Percentiles rank a stretch among this genome's conserved stretches.
phyloP scores from a whole-genome alignment of 2,113 vertebrate genomes.

The Ciconia boyciana region DNA sequence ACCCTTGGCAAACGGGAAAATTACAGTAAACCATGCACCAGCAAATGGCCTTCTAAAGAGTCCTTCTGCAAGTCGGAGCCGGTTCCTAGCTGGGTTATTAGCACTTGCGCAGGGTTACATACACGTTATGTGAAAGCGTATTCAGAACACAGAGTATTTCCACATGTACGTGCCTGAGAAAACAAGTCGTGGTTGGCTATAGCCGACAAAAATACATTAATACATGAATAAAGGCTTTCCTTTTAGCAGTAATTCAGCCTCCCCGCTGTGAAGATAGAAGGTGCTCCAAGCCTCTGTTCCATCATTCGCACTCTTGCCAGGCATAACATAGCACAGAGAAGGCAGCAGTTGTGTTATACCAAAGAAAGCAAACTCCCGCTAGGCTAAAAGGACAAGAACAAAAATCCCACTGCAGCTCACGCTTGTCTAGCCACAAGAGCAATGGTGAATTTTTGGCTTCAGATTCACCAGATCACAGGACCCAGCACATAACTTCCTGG shows the following conservation, averaged over 20 bases:
- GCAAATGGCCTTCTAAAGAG: not conserved
- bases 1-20: not conserved
- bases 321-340: not conserved
- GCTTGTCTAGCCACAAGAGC: not conserved
- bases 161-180: not conserved
- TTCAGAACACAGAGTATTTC: not conserved
- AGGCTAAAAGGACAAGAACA: not conserved
- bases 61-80: not conserved
- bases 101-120: not conserved
- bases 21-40: not conserved
- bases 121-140: not conserved
- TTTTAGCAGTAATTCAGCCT: not conserved
- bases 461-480: not conserved
- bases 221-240: not conserved
- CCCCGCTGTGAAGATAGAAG: not conserved
- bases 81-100: not conserved
- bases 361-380: not conserved
- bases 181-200: not conserved
- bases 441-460: not conserved
- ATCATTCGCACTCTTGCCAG: not conserved
- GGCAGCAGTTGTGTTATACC: not conserved
- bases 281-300: not conserved
- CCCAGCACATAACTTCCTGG: not conserved
- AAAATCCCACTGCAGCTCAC: not conserved
- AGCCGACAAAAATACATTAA: not conserved